These are phyloP conservation scores for Lanistes nyassanus DNA, from an alignment of 1,140 invertebrate species.

Conservation along the genomic window DNA sequence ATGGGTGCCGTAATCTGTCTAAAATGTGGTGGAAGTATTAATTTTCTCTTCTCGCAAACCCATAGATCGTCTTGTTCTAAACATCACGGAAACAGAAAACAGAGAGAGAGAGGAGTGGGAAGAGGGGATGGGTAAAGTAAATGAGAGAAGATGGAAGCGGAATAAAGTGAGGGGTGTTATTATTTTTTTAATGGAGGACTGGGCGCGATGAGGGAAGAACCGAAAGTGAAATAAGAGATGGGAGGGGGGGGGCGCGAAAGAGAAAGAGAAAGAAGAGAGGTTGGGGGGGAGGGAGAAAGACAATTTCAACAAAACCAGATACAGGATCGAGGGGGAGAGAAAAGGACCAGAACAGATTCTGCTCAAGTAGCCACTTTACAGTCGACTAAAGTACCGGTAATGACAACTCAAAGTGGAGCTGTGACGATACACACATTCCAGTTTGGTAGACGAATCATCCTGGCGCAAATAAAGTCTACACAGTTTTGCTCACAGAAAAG, in stretches of 20 bases:
- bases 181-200: background rate
- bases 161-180: background rate
- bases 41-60: no score
- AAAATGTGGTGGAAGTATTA: no score
- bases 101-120: background rate
- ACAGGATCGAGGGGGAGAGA: background rate
- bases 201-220: background rate
- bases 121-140: background rate
- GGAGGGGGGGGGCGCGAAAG: background rate
- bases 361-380: no score
- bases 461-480: no score
- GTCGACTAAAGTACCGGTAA: no score
- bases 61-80: background rate
- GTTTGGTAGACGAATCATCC: no score
- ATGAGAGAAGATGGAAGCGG: background rate
- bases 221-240: background rate
- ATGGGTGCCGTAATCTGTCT: no score
- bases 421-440: no score
- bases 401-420: no score
- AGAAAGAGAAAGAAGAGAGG: conserved; percentile 12
- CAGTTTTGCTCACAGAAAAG: no score
- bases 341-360: background rate
- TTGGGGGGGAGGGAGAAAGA: no score
- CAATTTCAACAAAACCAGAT: background rate
- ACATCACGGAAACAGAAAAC: background rate